Conservation (phyloP, 2,888 invertebrate species). For the Diplolepis rosae region DNA sequence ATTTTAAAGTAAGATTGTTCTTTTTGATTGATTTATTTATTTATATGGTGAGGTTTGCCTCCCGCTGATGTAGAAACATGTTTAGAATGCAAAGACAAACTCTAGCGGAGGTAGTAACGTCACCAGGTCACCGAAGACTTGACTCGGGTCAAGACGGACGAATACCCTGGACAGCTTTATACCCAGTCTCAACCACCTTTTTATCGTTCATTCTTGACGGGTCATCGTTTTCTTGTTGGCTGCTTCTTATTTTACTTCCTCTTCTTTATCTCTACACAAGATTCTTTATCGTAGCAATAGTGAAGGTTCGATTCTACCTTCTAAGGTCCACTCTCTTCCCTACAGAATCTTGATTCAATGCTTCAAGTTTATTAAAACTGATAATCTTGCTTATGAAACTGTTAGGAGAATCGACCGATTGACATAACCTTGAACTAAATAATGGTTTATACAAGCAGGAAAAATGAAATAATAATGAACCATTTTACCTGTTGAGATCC, state of each 20-base stretch:
- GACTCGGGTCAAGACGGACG: constrained; percentile 23
- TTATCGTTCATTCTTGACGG: constrained; percentile 49
- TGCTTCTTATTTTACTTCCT: constrained; percentile 35
- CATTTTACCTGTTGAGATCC: no score
- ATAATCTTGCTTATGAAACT: background rate
- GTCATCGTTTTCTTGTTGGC: constrained; percentile 45
- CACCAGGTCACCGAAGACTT: background rate
- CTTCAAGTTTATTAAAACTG: background rate
- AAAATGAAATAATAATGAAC: no score
- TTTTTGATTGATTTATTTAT: no score
- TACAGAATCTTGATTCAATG: background rate
- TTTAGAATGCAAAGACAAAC: constrained; percentile 14
- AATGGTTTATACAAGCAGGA: no score
- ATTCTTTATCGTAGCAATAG: background rate
- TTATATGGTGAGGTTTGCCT: background rate
- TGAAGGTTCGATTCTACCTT: background rate
- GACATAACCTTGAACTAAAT: no score
- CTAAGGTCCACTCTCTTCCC: background rate
- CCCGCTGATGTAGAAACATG: background rate
- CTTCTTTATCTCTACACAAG: constrained; percentile 1
- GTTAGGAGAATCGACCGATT: no score
- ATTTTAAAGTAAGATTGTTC: no score
- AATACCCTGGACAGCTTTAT: constrained; percentile 16
- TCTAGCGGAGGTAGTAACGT: constrained; percentile 5
- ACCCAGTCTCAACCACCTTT: constrained; percentile 21